A percentile compares a stretch with the other conserved stretches of the same genome.
Evolutionary conservation across 2,113 vertebrate genomes (phyloP).

Genomic region (Xenopus borealis): DNA sequence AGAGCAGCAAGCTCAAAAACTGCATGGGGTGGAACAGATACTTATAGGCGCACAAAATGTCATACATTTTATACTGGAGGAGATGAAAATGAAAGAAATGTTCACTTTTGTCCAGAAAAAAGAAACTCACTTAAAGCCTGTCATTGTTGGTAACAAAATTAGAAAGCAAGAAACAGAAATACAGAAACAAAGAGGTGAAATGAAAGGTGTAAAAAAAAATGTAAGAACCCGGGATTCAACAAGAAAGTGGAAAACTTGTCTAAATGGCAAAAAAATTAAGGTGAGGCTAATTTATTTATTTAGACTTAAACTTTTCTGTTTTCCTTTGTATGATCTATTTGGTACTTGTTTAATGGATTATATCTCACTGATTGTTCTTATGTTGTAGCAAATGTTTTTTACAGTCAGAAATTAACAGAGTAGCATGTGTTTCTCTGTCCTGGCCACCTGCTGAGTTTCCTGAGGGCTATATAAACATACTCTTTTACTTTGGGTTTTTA

Average conservation of each 20-base stretch:
- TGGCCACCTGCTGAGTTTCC: conserved; percentile 26
- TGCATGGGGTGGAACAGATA: conserved; percentile 74
- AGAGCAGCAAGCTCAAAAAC: conserved; percentile 67
- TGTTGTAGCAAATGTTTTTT: conserved; percentile 13
- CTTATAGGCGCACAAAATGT: conserved; percentile 75
- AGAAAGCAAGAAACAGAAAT: neutral
- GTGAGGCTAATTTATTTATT: conserved; percentile 63
- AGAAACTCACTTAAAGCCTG: conserved; percentile 52
- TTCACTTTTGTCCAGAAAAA: conserved; percentile 67
- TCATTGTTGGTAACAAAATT: conserved; percentile 21
- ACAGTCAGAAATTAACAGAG: neutral
- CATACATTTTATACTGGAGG: conserved; percentile 69
- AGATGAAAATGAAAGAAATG: conserved; percentile 68
- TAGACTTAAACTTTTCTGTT: neutral
- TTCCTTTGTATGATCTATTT: no score
- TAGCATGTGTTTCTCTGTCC: conserved; percentile 10
- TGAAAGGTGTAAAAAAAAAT: conserved; percentile 56
- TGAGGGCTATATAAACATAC: conserved; percentile 19
- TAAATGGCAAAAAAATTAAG: conserved; percentile 66
- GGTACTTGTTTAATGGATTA: no score
- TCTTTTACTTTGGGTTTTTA: neutral
- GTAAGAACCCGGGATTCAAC: conserved; percentile 60
- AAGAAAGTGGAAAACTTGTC: conserved; percentile 31
- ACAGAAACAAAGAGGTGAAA: conserved; percentile 39
- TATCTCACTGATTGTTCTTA: no score